Conservation (phyloP, 2,888 invertebrate genomes). For the Xylocampa areola region DNA sequence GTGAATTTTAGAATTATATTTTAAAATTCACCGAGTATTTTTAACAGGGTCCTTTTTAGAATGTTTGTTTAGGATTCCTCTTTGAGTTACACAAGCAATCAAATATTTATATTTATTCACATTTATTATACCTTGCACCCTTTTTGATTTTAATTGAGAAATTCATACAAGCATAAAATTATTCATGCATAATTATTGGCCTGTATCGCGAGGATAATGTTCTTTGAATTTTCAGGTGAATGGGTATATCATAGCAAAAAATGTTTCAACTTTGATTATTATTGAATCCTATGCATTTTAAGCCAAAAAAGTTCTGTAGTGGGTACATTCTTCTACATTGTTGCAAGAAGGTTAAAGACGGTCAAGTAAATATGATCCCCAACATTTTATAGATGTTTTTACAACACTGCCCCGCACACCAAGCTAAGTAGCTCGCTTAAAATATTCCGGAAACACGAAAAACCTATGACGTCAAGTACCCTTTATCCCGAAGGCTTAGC, state of each 20-base stretch:
- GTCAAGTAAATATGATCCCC: constrained; percentile 2
- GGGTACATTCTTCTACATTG: not conserved
- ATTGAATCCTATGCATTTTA: not conserved
- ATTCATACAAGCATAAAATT: constrained; percentile 17
- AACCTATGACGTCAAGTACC: constrained; percentile 53
- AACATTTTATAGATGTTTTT: constrained; percentile 28
- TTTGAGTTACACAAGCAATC: constrained; percentile 50
- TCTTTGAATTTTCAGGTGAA: not conserved
- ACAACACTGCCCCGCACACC: constrained; percentile 14
- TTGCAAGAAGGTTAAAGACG: too few species aligned
- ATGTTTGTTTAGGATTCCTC: constrained; percentile 56
- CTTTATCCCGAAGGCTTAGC: constrained; percentile 52
- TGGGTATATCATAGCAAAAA: too few species aligned
- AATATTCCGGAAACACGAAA: constrained; percentile 46
- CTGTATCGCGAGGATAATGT: constrained; percentile 8
- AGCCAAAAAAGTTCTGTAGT: not conserved
- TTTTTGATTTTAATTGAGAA: constrained; percentile 48
- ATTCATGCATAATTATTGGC: constrained; percentile 7
- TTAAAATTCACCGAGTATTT: constrained; percentile 39
- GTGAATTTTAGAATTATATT: constrained; percentile 43
- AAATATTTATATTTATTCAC: constrained; percentile 47
- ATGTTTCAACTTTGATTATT: not conserved
- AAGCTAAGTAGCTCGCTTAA: constrained; percentile 26
- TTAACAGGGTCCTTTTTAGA: constrained; percentile 38
- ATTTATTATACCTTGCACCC: constrained; percentile 35